Evolutionary conservation across 1,140 invertebrate species (phyloP), one percentile per base, ranked within the genome.

Genomic region (Drosophila pseudoananassae): DNA sequence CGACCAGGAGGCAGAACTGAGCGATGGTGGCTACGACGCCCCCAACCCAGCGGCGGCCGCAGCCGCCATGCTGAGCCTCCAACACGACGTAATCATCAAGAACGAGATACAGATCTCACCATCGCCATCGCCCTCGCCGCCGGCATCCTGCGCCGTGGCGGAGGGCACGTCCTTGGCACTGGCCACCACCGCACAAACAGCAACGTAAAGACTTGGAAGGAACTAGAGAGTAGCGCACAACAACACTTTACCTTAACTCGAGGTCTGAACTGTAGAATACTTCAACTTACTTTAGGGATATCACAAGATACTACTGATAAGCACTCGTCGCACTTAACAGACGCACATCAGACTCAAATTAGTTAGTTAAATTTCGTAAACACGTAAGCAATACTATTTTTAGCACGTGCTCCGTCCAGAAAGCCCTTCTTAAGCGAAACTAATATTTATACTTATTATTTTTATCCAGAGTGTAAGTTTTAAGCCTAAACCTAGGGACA

Each of bases 71-170:
- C 55, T 91, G 8, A 90, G 79, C 33, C 54, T 91, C 47, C 73
- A 87, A 25, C 72, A 87, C n/a, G 85, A 91, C 51, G 77, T 91
- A 23, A 90, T 90, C 50, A 90, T 91, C 7, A 91, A 91, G 65
- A 90, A 91, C 49, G 90, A 91, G 75, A 78, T 91, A 73, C 81
- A 91, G 63, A 91, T 91, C 56, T 91, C 90, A 52, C 89, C 89
- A 56, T 91, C 89, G 31, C 84, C 89, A 8, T 83, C 89, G 38
- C 89, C 89, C 23, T 8, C 76, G 0, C 58, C 65, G 46, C 53
- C 52, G 64, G 47, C 25, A 40, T 66, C 40, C 50, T 77, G 72
- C 23, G 68, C 74, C n/a, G 59, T 57, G 80, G 40, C 60, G 9
- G 76, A 83, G 65, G 71, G 79, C 57, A 76, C 65, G 45, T 82